Conservation (phyloP, 2,113 vertebrate genomes). For the Donacobius atricapilla region DNA sequence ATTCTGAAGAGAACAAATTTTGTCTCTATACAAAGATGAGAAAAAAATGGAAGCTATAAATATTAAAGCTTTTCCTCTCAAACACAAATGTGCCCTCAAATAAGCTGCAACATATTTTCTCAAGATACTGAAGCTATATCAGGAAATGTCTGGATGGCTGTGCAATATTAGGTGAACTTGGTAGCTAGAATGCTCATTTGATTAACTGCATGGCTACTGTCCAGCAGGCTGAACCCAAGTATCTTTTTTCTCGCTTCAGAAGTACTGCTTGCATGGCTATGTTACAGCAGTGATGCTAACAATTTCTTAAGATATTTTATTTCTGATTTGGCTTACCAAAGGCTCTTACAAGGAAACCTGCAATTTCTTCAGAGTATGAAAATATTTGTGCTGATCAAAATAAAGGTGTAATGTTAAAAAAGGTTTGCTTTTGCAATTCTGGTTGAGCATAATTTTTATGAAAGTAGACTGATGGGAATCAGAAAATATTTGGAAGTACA, state of each 20-base stretch:
- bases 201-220: slow-evolving; percentile 8
- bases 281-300: not conserved
- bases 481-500: not conserved
- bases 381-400: not conserved
- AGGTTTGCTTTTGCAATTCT: not conserved
- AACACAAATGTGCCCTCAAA: not conserved
- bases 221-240: not conserved
- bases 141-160: not conserved
- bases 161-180: not conserved
- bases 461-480: not conserved
- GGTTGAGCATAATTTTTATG: not conserved
- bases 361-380: not conserved
- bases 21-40: not conserved
- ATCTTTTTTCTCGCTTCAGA: not conserved
- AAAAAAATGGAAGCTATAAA: slow-evolving; percentile 3
- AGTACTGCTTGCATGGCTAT: not conserved
- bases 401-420: not conserved
- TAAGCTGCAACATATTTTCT: not conserved
- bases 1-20: not conserved
- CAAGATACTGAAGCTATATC: not conserved
- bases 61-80: not conserved
- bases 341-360: not conserved
- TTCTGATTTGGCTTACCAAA: not conserved
- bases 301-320: not conserved
- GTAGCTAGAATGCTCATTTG: not conserved